Conservation (phyloP, 2,113 vertebrate genomes). For the Pseudopipra pipra region DNA sequence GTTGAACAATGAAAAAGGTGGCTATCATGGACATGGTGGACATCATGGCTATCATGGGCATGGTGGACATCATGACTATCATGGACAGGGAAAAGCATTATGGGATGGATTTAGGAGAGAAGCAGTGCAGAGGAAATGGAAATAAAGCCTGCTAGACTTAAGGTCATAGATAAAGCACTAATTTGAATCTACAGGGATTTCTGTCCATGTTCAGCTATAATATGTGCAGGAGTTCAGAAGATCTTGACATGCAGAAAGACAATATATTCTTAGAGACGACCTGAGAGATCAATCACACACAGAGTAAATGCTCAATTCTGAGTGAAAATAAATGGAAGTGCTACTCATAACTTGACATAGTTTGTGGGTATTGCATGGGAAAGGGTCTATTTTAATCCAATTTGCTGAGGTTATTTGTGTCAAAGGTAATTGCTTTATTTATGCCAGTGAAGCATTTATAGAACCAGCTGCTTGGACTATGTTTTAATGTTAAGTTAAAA, state of each 20-base stretch:
- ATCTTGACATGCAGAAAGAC: background rate
- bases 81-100: background rate
- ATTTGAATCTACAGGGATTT: background rate
- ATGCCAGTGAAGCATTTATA: background rate
- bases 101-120: background rate
- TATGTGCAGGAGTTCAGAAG: background rate
- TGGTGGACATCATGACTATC: background rate
- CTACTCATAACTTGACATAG: background rate
- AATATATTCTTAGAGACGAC: background rate
- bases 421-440: slow-evolving; percentile 21
- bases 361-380: background rate
- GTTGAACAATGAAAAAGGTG: background rate
- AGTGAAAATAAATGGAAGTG: background rate
- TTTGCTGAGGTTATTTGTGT: slow-evolving; percentile 13
- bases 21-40: background rate
- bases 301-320: background rate
- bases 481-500: background rate
- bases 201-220: background rate
- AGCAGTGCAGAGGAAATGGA: background rate
- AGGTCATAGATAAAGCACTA: background rate
- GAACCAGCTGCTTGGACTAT: background rate
- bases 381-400: background rate
- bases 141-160: background rate
- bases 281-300: background rate
- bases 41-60: background rate